Percentiles rank a stretch among this genome's conserved stretches.
Conservation (phyloP, 2,888 invertebrate genomes). For the Drosophila neoperkinsi region DNA sequence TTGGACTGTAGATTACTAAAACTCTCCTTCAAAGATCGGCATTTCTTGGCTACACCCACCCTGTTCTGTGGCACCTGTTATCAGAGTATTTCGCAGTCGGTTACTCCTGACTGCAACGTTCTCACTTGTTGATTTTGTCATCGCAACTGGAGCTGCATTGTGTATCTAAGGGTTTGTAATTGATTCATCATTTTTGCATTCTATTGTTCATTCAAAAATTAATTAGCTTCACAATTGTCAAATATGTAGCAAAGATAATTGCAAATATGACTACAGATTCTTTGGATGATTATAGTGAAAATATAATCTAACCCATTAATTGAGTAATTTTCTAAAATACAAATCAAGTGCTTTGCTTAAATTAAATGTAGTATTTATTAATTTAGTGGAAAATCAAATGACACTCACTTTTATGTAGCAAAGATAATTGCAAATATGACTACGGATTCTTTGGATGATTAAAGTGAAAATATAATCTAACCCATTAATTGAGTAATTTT, state of each 20-base stretch:
- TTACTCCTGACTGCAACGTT: background rate
- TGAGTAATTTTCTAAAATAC: background rate
- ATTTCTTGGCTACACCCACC: background rate
- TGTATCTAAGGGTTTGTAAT: background rate
- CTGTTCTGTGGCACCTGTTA: background rate
- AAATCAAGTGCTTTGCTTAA: background rate
- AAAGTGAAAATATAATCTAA: background rate
- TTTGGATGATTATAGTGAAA: background rate
- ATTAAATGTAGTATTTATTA: background rate
- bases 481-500: too few species aligned
- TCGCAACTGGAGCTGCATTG: background rate
- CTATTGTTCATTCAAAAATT: background rate
- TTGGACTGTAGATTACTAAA: too few species aligned
- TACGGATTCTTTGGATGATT: background rate
- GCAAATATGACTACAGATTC: background rate
- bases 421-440: background rate
- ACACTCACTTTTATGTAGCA: background rate
- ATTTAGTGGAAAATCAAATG: background rate
- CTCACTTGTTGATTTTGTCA: background rate
- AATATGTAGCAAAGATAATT: background rate
- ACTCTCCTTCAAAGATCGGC: background rate
- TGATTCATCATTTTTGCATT: background rate
- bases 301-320: background rate
- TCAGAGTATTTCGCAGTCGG: background rate
- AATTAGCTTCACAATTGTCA: constrained; percentile 1